Evolutionary conservation across 2,888 invertebrate species (phyloP), one percentile per base, ranked within the genome.

Genomic region (Drosophila bunnanda): DNA sequence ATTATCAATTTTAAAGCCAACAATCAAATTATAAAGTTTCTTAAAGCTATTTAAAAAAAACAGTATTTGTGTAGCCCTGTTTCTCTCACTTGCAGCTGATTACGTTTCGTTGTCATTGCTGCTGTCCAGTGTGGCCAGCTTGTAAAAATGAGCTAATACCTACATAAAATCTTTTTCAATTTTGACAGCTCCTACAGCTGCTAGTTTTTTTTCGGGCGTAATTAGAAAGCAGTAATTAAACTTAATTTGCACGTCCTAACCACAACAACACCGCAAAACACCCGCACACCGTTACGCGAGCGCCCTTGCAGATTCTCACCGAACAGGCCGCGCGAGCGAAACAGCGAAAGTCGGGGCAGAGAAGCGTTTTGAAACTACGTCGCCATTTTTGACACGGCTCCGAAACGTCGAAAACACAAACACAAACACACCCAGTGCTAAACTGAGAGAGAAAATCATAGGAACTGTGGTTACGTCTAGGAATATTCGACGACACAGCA

Each of bases 151-250:
- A n/a, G n/a, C n/a, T n/a, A n/a, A n/a, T n/a, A n/a, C n/a, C n/a
- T n/a, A n/a, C n/a, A n/a, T n/a, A n/a, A n/a, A n/a, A n/a, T n/a
- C n/a, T n/a, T n/a, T n/a, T n/a, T n/a, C n/a, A n/a, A n/a, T n/a
- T n/a, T 50, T 50, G 50, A 22, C 20, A 57, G 5, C 43, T 41
- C 54, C 54, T 15, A 55, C 54, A 55, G 44, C 36, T 66, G 61
- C 55, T 84, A 82, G 20, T 68, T 70, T 79, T 68, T 68, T 68
- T 85, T 72, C 88, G 88, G 82, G 88, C 85, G 88, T 82, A 82
- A 82, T 88, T 82, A 88, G 83, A 88, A 82, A 83, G 89, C 89
- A 83, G 78, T 80, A 78, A 88, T 83, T 86, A 80, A 72, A 84
- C 71, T 74, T 73, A 76, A 83, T 80, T 88, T 86, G 72, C 80